phyloP scores from a whole-genome alignment of 2,888 invertebrate genomes.

The Drosophila anceps region DNA sequence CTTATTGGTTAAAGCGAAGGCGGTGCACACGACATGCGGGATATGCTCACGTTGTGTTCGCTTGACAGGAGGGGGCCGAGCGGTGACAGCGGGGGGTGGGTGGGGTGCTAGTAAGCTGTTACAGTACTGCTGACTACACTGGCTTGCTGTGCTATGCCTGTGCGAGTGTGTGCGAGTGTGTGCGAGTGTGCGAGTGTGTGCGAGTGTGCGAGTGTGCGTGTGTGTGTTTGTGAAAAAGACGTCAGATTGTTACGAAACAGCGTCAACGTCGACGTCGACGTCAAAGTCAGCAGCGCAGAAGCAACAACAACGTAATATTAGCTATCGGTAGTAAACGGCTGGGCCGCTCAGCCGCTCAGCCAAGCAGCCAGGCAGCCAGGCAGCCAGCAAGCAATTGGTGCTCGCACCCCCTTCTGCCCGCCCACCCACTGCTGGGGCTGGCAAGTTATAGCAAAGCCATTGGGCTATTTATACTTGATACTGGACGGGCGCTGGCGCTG shows the following conservation, averaged over 20 bases:
- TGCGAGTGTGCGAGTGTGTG: background rate
- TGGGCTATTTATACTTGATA: slow-evolving; percentile 55
- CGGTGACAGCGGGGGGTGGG: no score
- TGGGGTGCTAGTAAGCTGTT: slow-evolving; percentile 6
- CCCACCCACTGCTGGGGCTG: background rate
- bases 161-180: background rate
- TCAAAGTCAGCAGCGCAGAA: slow-evolving; percentile 33
- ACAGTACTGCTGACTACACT: slow-evolving; percentile 16
- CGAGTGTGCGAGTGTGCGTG: background rate
- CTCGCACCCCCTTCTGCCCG: background rate
- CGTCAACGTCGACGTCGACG: slow-evolving; percentile 25
- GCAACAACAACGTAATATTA: slow-evolving; percentile 49
- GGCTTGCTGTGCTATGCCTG: no score
- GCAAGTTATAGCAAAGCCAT: slow-evolving; percentile 29
- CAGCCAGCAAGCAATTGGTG: background rate
- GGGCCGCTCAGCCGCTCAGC: slow-evolving; percentile 7
- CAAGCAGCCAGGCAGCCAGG: background rate
- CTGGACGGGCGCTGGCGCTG: slow-evolving; percentile 30
- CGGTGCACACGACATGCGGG: slow-evolving; percentile 5
- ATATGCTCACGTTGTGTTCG: slow-evolving; percentile 26
- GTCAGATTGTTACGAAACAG: slow-evolving; percentile 58
- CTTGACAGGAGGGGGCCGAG: background rate
- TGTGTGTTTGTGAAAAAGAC: slow-evolving; percentile 24
- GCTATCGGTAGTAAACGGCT: slow-evolving; percentile 40
- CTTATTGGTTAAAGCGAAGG: slow-evolving; percentile 15